Evolutionary conservation across 2,888 invertebrate genomes (phyloP), one percentile per base, ranked within the genome.

Genomic region (Venusia cambrica): DNA sequence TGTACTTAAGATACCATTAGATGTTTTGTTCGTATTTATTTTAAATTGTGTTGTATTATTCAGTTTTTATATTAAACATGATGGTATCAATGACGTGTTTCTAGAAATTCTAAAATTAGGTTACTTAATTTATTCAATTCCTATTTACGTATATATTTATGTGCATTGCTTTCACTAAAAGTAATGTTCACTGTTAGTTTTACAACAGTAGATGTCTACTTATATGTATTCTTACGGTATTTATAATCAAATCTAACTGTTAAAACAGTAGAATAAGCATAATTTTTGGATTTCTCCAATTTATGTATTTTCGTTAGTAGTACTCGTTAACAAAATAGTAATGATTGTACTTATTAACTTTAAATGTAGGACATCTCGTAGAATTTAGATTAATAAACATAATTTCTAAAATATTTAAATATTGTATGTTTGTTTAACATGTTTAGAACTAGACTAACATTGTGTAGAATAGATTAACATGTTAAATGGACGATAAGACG

Each of bases 341-440:
- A 78, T 84, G 78, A 80, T 76, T 85, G 84, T 85, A 63, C 55
- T 59, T 60, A 80, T 73, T 81, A 81, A 80, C 77, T 71, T 76
- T 69, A 60, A 69, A 71, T 67, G 69, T 83, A 80, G 77, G 76
- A 56, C 59, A 62, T 66, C 67, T 60, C 76, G 79, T 84, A 85
- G 83, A 52, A 50, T 60, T 73, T 84, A 85, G 83, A 74, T 73
- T 84, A 87, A 87, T 87, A 87, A 87, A 87, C 69, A 71, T 79
- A 75, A 80, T 83, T 83, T 81, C 68, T 79, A 73, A 78, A 84
- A 76, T 78, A 80, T 74, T 78, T 74, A 65, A 80, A 79, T 68
- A 71, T 40, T 66, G 85, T 85, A 76, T 87, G 85, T 85, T 85
- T 87, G 83, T 85, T 85, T 87, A 87, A 87, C 87, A 87, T 87